These are phyloP conservation scores for Tetraneura akinire DNA, from an alignment of 1,140 invertebrate genomes.

Conservation along the genomic window DNA sequence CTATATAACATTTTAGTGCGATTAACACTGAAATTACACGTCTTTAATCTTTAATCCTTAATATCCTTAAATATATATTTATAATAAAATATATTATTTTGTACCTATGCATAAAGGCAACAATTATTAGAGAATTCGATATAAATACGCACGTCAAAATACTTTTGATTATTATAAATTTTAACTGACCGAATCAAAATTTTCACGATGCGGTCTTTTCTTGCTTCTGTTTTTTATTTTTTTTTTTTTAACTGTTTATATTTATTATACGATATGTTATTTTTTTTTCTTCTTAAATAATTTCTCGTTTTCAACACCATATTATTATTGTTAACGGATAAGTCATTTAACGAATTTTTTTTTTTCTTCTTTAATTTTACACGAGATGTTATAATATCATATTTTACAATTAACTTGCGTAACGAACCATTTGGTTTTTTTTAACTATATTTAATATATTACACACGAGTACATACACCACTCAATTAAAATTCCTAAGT, in stretches of 20 bases:
- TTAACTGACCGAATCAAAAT: background rate
- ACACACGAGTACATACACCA: too few relatives aligned
- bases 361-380: too few relatives aligned
- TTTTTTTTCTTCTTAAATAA: background rate
- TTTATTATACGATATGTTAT: background rate
- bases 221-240: background rate
- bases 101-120: too few relatives aligned
- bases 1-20: too few relatives aligned
- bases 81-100: too few relatives aligned
- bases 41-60: too few relatives aligned
- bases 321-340: slow-evolving; percentile 11
- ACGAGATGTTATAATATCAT: too few relatives aligned
- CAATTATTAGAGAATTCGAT: too few relatives aligned
- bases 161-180: background rate
- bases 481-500: too few relatives aligned
- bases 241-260: background rate
- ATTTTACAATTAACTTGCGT: background rate
- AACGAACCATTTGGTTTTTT: background rate
- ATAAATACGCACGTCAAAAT: background rate
- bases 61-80: too few relatives aligned
- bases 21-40: too few relatives aligned
- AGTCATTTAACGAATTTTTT: background rate
- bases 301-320: background rate
- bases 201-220: background rate
- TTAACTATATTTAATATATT: too few relatives aligned